phyloP scores from a whole-genome alignment of 1,140 invertebrate species.

The Saccostrea cuccullata region DNA sequence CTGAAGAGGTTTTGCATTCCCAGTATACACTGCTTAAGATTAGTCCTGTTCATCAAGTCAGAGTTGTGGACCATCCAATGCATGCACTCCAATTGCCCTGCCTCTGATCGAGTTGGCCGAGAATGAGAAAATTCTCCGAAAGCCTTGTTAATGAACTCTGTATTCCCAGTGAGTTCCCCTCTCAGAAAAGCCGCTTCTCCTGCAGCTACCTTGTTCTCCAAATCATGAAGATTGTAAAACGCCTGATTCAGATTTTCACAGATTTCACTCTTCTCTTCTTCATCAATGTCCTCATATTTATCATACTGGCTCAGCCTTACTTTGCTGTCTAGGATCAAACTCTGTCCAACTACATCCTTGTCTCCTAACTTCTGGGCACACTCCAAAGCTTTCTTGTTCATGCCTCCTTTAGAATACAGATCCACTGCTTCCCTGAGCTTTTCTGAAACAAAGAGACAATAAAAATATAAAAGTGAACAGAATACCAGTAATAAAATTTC shows the following conservation, averaged over 20 bases:
- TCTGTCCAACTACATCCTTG: slow-evolving; percentile 55
- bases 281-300: neutral
- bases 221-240: slow-evolving; percentile 31
- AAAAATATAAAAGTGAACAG: too few species aligned
- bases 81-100: slow-evolving; percentile 54
- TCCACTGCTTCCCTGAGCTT: slow-evolving; percentile 56
- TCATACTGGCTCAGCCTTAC: slow-evolving; percentile 32
- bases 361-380: slow-evolving; percentile 51
- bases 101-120: slow-evolving; percentile 48
- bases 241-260: slow-evolving; percentile 43
- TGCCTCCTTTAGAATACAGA: slow-evolving; percentile 54
- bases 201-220: slow-evolving; percentile 43
- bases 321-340: slow-evolving; percentile 49
- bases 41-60: neutral
- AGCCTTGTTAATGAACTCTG: slow-evolving; percentile 49
- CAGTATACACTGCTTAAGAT: slow-evolving; percentile 47
- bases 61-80: slow-evolving; percentile 55
- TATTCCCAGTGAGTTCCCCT: slow-evolving; percentile 47
- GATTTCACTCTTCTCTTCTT: slow-evolving; percentile 29
- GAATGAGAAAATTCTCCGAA: slow-evolving; percentile 49
- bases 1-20: slow-evolving; percentile 55
- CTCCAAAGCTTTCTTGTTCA: slow-evolving; percentile 55
- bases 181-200: slow-evolving; percentile 47
- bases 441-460: slow-evolving; percentile 50
- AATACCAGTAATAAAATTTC: too few species aligned